Evolutionary conservation across 2,113 vertebrate genomes (phyloP), one percentile per base, ranked within the genome.

Genomic region (Trochalopteron elliotii): DNA sequence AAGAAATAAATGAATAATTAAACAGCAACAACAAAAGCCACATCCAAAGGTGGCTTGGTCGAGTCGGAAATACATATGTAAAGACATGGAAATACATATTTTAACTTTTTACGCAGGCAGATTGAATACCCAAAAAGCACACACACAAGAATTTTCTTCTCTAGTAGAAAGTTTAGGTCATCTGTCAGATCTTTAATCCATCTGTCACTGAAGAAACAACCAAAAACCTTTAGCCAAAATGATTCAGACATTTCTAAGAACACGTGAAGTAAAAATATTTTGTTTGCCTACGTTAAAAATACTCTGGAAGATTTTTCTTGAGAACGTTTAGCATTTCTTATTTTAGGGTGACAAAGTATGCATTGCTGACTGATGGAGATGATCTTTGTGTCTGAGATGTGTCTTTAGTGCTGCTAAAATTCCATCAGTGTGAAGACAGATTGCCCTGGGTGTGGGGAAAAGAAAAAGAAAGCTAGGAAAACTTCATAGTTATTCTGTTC

Each of bases 241-340:
- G 8, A 91, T 89, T 89, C 77, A 91, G 61, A 68, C n/a, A 61
- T 89, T 95, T 96, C 61, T 91, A 87, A 89, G 87, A 96, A 87
- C 17, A 79, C 6, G 2, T 49, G 49, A 87, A 78, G 28, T 84
- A 78, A 96, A 95, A 90, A 71, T 78, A 91, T 87, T 94, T 87
- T 70, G 31, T 85, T 93, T 93, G 24, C 53, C 21, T 64, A 21
- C 5, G 40, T 90, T 79, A 91, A 95, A 95, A 96, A 94, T 92
- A 76, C 13, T 35, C 30, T 63, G 23, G 23, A 85, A 91, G 44
- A 87, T 35, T 82, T 89, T 70, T 75, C 52, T 59, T 81, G 37
- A 75, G 56, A 60, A 71, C 1, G 2, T 84, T 80, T 87, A 89
- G 28, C 47, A 71, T 47, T 67, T 93, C 64, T 47, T 75, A 53